Percentiles rank a stretch among this genome's conserved stretches.
phyloP scores from a whole-genome alignment of 2,797 vertebrate species.

The Jordanella pulchra region DNA sequence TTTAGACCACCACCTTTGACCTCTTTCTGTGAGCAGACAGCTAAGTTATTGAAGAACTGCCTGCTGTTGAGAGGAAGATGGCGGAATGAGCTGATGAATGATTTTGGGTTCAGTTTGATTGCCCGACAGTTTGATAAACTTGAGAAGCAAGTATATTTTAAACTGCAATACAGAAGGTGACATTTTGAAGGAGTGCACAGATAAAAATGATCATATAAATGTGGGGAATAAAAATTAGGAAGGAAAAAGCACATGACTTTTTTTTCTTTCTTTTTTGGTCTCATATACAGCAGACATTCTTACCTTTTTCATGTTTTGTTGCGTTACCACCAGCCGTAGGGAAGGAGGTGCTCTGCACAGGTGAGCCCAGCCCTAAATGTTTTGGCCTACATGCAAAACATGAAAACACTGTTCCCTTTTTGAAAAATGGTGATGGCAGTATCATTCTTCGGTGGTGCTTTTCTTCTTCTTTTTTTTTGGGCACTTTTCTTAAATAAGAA shows the following conservation, averaged over 20 bases:
- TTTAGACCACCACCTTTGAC: conserved; percentile 59
- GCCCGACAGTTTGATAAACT: conserved; percentile 7
- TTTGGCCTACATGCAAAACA: too few relatives aligned
- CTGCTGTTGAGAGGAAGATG: conserved; percentile 46
- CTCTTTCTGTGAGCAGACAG: conserved; percentile 52
- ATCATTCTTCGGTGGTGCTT: too few relatives aligned
- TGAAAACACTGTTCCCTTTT: too few relatives aligned
- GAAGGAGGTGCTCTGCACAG: too few relatives aligned
- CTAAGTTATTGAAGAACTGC: conserved; percentile 61
- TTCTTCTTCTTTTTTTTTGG: too few relatives aligned
- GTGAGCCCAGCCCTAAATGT: too few relatives aligned
- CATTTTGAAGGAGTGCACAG: conserved; percentile 6
- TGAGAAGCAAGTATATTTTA: background rate
- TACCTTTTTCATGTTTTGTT: background rate
- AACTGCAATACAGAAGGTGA: background rate
- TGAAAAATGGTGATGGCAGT: too few relatives aligned
- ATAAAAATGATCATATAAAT: background rate
- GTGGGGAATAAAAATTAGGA: background rate
- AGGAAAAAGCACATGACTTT: background rate
- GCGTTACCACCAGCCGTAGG: background rate
- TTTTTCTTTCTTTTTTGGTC: background rate
- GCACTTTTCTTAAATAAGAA: background rate
- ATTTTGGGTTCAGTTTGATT: conserved; percentile 39
- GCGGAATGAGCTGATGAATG: conserved; percentile 35
- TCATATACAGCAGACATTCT: background rate